A percentile compares a stretch with the other conserved stretches of the same genome.
Conservation (phyloP, 2,113 vertebrate genomes). For the Pedionomus torquatus region DNA sequence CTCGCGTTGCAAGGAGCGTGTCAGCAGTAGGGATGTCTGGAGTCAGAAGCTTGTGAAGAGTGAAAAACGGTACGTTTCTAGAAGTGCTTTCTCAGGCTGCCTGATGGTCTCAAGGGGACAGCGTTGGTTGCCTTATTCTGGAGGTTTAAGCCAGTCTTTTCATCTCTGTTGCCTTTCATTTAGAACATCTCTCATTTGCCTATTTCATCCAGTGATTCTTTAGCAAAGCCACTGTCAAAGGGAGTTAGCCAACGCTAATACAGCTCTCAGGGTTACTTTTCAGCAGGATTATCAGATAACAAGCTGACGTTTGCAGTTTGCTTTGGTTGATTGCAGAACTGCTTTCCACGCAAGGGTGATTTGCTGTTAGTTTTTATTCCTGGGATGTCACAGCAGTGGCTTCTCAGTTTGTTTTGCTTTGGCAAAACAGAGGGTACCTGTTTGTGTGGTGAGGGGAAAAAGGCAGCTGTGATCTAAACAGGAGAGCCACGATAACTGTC, state of each 20-base stretch:
- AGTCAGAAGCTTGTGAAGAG: background rate
- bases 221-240: constrained; percentile 27
- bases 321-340: background rate
- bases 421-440: background rate
- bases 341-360: background rate
- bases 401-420: background rate
- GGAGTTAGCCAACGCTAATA: background rate
- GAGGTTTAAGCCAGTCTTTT: background rate
- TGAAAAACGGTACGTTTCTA: background rate
- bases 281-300: constrained; percentile 21
- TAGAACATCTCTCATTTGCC: background rate
- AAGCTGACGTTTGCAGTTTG: constrained; percentile 42
- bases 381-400: background rate
- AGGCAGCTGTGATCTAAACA: background rate
- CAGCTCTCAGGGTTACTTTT: background rate
- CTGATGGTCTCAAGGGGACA: background rate
- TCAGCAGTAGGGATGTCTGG: background rate
- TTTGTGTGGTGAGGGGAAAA: background rate
- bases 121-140: background rate
- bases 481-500: background rate
- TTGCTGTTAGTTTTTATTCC: constrained; percentile 1
- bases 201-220: background rate
- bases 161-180: background rate
- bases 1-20: background rate
- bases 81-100: background rate